phyloP scores from a whole-genome alignment of 2,113 vertebrate species.

The Phyllostomus hastatus region DNA sequence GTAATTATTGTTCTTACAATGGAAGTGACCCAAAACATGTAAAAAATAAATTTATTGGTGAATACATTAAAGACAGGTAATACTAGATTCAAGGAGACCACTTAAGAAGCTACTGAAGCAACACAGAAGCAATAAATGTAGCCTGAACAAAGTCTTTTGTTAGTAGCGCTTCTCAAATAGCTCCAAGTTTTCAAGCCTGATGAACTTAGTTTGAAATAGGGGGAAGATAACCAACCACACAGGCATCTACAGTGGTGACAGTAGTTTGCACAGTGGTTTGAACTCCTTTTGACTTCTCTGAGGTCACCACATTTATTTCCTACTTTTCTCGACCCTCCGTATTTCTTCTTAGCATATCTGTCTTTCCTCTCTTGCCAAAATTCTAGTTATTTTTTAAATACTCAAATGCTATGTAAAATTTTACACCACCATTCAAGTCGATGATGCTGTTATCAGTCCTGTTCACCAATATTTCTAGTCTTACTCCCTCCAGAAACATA shows the following conservation, averaged over 20 bases:
- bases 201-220: background rate
- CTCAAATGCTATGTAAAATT: background rate
- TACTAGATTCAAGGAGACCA: background rate
- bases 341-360: background rate
- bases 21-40: background rate
- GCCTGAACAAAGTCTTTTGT: background rate
- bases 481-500: background rate
- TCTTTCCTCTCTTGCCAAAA: background rate
- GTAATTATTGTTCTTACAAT: background rate
- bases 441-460: background rate
- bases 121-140: background rate
- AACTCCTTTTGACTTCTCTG: background rate
- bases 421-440: background rate
- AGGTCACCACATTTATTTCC: background rate
- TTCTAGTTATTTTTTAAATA: background rate
- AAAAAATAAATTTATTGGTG: background rate
- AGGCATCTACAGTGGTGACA: background rate
- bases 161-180: background rate
- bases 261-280: background rate
- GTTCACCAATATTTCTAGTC: background rate
- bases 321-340: background rate
- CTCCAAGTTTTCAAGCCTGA: background rate
- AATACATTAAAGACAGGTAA: background rate
- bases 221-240: background rate
- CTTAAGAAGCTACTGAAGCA: background rate